Evolutionary conservation across 1,140 invertebrate species (phyloP).

Genomic region (Tetraneura akinire): DNA sequence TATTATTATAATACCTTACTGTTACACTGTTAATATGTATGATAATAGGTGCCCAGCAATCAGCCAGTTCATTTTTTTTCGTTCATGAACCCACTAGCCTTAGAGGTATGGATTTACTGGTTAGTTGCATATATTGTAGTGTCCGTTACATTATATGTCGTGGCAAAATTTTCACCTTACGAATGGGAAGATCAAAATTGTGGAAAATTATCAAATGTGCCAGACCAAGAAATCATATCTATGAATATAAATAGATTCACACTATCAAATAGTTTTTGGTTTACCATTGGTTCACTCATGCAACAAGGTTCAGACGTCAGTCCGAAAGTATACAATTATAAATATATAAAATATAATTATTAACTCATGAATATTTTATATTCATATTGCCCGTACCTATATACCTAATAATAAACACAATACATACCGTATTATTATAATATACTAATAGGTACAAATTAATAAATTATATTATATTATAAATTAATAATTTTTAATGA

Average conservation of each 20-base stretch:
- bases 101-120: conserved; percentile 81
- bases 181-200: conserved; percentile 66
- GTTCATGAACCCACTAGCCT: conserved; percentile 83
- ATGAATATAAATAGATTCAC: conserved; percentile 64
- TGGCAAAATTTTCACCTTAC: conserved; percentile 67
- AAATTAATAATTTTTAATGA: too few relatives aligned
- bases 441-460: too few relatives aligned
- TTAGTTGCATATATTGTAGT: conserved; percentile 76
- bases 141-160: conserved; percentile 79
- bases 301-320: conserved; percentile 63
- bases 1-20: too few relatives aligned
- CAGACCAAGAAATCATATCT: conserved; percentile 64
- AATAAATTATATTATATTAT: too few relatives aligned
- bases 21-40: too few relatives aligned
- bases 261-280: conserved; percentile 63
- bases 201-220: conserved; percentile 73
- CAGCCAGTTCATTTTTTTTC: conserved; percentile 79
- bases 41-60: conserved; percentile 66
- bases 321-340: conserved; percentile 57
- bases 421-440: too few relatives aligned
- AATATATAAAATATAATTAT: too few relatives aligned
- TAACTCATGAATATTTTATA: too few relatives aligned
- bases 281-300: conserved; percentile 64
- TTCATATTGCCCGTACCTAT: too few relatives aligned
- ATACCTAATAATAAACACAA: too few relatives aligned